Percentiles rank a stretch among this genome's conserved stretches.
These are phyloP conservation scores for Cochlearius cochlearius DNA, from an alignment of 2,113 vertebrate genomes.

Conservation along the genomic window DNA sequence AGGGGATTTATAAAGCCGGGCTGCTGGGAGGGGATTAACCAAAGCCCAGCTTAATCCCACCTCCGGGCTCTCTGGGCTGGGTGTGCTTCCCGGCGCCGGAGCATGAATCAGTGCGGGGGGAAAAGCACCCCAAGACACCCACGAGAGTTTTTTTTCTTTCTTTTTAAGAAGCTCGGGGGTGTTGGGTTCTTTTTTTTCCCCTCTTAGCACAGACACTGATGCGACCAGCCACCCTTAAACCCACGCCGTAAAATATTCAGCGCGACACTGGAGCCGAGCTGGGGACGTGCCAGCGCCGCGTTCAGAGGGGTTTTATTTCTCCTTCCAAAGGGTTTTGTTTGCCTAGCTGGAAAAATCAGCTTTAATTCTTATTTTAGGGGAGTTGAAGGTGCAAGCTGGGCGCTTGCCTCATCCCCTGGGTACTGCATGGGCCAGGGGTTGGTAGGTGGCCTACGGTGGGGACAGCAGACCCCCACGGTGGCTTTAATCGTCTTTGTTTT, in stretches of 20 bases:
- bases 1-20: slow-evolving; percentile 21
- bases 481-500: neutral
- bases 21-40: slow-evolving; percentile 27
- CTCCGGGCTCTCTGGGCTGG: neutral
- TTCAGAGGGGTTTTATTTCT: neutral
- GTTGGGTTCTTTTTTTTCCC: neutral
- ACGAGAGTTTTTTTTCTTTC: neutral
- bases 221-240: neutral
- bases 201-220: neutral
- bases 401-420: neutral
- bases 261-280: neutral
- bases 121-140: neutral
- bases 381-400: neutral
- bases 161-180: neutral
- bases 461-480: neutral
- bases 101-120: neutral
- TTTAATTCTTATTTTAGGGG: neutral
- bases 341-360: neutral
- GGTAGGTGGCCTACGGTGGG: neutral
- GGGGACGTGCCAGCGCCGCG: neutral
- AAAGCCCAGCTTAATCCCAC: slow-evolving; percentile 9
- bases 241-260: neutral
- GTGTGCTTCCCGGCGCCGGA: neutral
- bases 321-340: neutral
- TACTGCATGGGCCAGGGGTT: neutral